These are phyloP conservation scores for Naso thynnoides DNA, from an alignment of 2,797 vertebrate genomes.

Conservation along the genomic window DNA sequence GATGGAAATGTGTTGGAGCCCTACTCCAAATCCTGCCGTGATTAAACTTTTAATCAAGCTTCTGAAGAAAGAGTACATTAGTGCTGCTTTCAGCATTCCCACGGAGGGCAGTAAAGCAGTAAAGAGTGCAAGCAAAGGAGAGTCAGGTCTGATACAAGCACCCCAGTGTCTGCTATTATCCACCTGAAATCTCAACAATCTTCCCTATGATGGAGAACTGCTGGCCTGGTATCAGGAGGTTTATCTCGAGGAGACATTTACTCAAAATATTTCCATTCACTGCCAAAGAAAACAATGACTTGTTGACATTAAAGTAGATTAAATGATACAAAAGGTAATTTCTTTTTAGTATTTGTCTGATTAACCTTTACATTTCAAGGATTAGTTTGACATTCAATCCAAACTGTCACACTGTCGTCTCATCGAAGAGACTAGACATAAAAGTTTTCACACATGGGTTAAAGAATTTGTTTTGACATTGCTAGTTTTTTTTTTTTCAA, in stretches of 20 bases:
- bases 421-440: neutral
- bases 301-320: constrained; percentile 1
- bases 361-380: constrained; percentile 4
- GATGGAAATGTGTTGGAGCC: constrained; percentile 56
- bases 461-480: no score
- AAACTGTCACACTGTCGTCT: neutral
- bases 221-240: constrained; percentile 33
- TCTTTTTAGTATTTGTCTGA: neutral
- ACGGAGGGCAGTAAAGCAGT: constrained; percentile 64
- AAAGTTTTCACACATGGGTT: neutral
- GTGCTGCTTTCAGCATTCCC: constrained; percentile 64
- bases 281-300: neutral
- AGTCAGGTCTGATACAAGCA: constrained; percentile 67
- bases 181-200: constrained; percentile 59
- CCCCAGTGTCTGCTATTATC: constrained; percentile 63
- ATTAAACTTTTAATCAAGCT: constrained; percentile 72
- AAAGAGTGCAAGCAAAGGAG: constrained; percentile 47
- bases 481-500: neutral
- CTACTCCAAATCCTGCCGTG: constrained; percentile 55
- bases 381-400: neutral
- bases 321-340: neutral
- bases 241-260: constrained; percentile 28
- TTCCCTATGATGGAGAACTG: constrained; percentile 28
- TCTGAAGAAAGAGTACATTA: constrained; percentile 67
- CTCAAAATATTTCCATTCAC: constrained; percentile 13